These are phyloP conservation scores for Ptychobarbus kaznakovi DNA, from an alignment of 2,797 vertebrate genomes.

Conservation along the genomic window DNA sequence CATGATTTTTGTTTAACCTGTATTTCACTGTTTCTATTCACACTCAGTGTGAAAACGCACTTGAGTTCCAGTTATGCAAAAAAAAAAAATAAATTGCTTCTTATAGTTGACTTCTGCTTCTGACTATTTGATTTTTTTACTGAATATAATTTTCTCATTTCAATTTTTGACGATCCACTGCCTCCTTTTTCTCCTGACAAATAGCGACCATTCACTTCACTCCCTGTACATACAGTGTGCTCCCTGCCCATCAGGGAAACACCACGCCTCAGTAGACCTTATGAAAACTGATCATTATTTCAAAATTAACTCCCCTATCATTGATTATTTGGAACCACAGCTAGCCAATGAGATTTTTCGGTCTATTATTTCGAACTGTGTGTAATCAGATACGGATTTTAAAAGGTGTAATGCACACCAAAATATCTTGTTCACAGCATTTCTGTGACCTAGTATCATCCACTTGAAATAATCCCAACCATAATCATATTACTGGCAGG, in stretches of 20 bases:
- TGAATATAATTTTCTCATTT: neutral
- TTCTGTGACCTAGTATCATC: neutral
- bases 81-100: neutral
- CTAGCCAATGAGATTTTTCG: neutral
- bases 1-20: neutral
- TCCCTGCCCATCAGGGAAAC: constrained; percentile 42
- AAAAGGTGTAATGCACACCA: neutral
- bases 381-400: constrained; percentile 7
- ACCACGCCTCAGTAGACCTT: constrained; percentile 12
- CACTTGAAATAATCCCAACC: constrained; percentile 12
- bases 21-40: neutral
- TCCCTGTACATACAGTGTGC: constrained; percentile 38
- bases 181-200: neutral
- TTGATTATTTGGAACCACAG: constrained; percentile 11
- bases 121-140: neutral
- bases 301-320: constrained; percentile 5
- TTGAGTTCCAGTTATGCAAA: neutral
- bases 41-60: neutral
- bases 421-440: neutral
- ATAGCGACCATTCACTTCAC: constrained; percentile 28
- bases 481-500: constrained; percentile 17
- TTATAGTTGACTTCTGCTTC: neutral
- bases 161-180: neutral
- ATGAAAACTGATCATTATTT: constrained; percentile 42
- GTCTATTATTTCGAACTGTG: neutral